Evolutionary conservation across 2,113 vertebrate genomes (phyloP).

Genomic region (Gavia stellata): DNA sequence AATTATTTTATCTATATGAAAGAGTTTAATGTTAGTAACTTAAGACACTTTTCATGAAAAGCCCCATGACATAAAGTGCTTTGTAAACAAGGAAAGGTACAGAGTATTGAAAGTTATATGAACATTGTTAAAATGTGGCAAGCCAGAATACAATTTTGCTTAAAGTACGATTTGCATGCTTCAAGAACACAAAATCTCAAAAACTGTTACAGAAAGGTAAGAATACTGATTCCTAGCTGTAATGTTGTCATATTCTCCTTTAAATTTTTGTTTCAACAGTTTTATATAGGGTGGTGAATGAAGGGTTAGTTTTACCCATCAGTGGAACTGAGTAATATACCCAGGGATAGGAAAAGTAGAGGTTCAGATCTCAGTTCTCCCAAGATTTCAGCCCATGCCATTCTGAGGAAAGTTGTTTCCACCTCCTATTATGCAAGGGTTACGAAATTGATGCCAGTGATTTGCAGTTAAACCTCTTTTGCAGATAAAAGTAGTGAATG

Average conservation of each 20-base stretch:
- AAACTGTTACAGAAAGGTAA: background rate
- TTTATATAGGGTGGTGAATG: background rate
- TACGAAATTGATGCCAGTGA: background rate
- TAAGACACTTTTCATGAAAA: background rate
- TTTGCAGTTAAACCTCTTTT: background rate
- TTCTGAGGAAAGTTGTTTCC: background rate
- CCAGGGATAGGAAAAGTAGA: background rate
- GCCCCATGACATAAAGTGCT: background rate
- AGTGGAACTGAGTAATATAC: background rate
- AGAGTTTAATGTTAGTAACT: background rate
- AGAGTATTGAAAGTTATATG: background rate
- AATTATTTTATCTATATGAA: background rate
- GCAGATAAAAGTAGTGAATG: background rate
- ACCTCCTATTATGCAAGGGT: background rate
- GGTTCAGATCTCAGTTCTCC: background rate
- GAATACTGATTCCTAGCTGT: background rate
- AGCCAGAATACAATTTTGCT: background rate
- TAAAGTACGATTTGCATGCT: background rate
- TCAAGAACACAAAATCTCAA: background rate
- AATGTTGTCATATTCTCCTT: background rate
- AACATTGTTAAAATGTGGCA: background rate
- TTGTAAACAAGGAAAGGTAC: background rate
- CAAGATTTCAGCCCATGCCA: background rate
- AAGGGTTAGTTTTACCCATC: background rate
- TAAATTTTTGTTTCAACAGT: background rate